These are phyloP conservation scores for Scolopax bukidnonensis DNA, from an alignment of 2,797 vertebrate genomes.

Conservation along the genomic window DNA sequence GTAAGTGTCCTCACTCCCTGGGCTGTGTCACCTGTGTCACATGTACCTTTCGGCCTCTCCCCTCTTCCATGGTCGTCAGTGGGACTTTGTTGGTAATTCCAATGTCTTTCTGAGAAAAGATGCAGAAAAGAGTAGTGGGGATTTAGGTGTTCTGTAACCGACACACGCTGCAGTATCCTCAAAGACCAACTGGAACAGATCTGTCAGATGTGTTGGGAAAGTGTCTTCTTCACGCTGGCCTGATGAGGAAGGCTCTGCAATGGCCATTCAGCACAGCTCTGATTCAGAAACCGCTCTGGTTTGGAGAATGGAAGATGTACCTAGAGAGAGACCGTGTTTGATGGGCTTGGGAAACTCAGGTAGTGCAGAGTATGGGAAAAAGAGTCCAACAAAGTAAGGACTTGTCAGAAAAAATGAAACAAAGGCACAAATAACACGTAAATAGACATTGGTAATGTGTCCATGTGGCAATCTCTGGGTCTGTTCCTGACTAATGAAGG, in stretches of 20 bases:
- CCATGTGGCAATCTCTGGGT: not conserved
- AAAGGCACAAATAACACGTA: not conserved
- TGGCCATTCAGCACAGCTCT: rapidly evolving
- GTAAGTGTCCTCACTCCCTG: slow-evolving; percentile 69
- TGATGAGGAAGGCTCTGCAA: not conserved
- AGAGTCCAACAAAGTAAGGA: not conserved
- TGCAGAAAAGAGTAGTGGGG: not conserved
- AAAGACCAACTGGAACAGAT: not conserved
- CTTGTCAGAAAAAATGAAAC: not conserved
- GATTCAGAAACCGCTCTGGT: not conserved
- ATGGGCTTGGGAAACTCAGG: not conserved
- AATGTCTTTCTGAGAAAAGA: not conserved
- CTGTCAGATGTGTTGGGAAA: not conserved
- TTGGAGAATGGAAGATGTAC: not conserved
- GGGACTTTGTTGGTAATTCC: not conserved
- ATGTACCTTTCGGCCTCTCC: not conserved
- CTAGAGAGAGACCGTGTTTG: not conserved
- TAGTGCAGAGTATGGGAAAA: not conserved
- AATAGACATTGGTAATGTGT: not conserved
- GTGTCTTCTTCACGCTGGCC: not conserved
- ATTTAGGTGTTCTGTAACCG: not conserved
- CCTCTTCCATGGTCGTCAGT: not conserved
- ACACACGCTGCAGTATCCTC: not conserved
- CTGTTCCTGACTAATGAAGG: not conserved
- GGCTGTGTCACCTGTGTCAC: not conserved